A percentile compares a stretch with the other conserved stretches of the same genome.
phyloP scores from a whole-genome alignment of 2,797 vertebrate species.

The Crypturellus tataupa region DNA sequence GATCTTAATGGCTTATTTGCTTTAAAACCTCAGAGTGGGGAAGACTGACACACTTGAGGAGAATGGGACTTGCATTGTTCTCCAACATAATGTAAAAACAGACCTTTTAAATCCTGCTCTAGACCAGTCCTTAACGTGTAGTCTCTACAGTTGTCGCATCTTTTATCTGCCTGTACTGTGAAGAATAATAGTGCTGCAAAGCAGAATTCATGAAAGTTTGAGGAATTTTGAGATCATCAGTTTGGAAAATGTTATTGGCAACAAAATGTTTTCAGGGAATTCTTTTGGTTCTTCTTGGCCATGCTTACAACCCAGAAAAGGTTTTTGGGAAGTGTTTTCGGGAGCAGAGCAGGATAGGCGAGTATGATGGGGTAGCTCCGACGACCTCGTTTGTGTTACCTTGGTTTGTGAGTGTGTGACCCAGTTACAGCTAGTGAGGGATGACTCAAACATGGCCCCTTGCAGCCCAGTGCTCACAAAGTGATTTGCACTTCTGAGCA shows the following conservation, averaged over 20 bases:
- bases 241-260: not conserved
- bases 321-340: not conserved
- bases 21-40: not conserved
- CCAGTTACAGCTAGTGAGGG: not conserved
- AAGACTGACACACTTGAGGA: not conserved
- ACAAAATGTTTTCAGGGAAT: not conserved
- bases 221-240: not conserved
- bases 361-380: not conserved
- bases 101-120: not conserved
- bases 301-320: not conserved
- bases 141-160: not conserved
- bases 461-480: not conserved
- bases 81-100: not conserved
- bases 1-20: not conserved
- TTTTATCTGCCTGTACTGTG: not conserved
- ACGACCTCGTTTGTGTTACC: not conserved
- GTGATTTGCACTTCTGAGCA: not conserved
- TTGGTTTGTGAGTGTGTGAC: fast-evolving
- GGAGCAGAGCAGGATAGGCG: fast-evolving
- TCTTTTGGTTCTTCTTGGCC: not conserved
- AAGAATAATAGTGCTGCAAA: not conserved
- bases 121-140: not conserved
- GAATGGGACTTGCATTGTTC: not conserved
- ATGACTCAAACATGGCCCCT: fast-evolving
- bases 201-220: not conserved